Conservation (phyloP, 2,113 vertebrate genomes). For the Callaeas wilsoni region DNA sequence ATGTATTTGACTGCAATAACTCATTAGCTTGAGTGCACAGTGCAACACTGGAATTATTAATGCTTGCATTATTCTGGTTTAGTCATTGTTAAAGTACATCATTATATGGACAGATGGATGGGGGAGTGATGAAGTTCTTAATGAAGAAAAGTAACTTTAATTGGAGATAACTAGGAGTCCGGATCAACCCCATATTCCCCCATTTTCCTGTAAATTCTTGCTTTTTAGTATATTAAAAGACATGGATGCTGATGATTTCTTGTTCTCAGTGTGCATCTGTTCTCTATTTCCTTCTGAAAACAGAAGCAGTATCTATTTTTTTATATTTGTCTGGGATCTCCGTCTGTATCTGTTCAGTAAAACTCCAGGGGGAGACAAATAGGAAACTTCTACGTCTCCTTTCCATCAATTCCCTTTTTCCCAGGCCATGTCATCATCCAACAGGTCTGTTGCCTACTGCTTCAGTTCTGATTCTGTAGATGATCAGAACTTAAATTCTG, state of each 20-base stretch:
- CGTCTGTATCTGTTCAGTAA: background rate
- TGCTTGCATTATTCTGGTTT: background rate
- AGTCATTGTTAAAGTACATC: background rate
- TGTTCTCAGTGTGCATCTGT: background rate
- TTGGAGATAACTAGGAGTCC: background rate
- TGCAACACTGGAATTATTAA: background rate
- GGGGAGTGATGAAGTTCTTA: background rate
- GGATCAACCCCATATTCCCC: background rate
- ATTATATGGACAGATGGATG: background rate
- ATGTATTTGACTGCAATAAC: background rate
- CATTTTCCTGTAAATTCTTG: background rate
- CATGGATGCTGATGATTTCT: background rate
- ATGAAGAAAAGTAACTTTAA: background rate
- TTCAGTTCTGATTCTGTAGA: background rate
- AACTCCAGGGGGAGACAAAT: background rate
- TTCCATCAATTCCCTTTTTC: background rate
- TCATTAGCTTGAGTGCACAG: background rate
- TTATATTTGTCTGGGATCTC: background rate
- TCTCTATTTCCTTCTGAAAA: background rate
- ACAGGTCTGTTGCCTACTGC: background rate
- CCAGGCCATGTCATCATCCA: background rate
- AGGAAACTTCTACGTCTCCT: background rate
- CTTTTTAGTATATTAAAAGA: background rate
- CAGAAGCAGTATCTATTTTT: background rate
- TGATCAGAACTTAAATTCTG: background rate